A percentile compares a stretch with the other conserved stretches of the same genome.
Evolutionary conservation across 2,113 vertebrate genomes (phyloP).

Genomic region (Barnardius zonarius): DNA sequence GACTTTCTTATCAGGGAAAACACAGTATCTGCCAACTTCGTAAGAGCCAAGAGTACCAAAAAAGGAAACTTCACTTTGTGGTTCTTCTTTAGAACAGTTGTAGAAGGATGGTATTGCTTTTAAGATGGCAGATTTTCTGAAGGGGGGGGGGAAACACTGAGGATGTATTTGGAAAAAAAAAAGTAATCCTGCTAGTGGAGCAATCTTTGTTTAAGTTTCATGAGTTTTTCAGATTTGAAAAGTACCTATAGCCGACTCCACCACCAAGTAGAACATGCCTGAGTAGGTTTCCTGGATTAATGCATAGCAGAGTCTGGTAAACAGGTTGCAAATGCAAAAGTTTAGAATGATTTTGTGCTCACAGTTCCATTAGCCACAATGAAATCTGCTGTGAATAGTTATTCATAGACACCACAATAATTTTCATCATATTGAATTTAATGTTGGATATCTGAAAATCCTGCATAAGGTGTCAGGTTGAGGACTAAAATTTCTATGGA

Average conservation of each 20-base stretch:
- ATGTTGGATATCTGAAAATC: neutral
- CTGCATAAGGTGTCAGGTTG: neutral
- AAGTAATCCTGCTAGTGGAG: neutral
- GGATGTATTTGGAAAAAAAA: neutral
- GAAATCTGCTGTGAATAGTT: neutral
- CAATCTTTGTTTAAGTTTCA: neutral
- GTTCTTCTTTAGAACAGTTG: neutral
- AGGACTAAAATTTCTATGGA: neutral
- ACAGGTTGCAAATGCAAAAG: neutral
- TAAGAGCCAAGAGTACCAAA: neutral
- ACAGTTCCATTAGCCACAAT: neutral
- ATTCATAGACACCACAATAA: neutral
- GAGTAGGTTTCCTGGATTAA: neutral
- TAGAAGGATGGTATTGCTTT: neutral
- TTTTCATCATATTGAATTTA: neutral
- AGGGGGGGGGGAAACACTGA: neutral
- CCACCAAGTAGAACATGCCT: neutral
- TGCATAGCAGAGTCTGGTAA: neutral
- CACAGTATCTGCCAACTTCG: neutral
- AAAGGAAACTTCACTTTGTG: neutral
- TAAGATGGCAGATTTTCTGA: neutral
- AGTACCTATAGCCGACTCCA: neutral
- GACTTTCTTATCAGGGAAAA: neutral
- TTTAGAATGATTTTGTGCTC: neutral
- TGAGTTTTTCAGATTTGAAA: neutral